Evolutionary conservation across 2,113 vertebrate genomes (phyloP).

Genomic region (Mus spicilegus): DNA sequence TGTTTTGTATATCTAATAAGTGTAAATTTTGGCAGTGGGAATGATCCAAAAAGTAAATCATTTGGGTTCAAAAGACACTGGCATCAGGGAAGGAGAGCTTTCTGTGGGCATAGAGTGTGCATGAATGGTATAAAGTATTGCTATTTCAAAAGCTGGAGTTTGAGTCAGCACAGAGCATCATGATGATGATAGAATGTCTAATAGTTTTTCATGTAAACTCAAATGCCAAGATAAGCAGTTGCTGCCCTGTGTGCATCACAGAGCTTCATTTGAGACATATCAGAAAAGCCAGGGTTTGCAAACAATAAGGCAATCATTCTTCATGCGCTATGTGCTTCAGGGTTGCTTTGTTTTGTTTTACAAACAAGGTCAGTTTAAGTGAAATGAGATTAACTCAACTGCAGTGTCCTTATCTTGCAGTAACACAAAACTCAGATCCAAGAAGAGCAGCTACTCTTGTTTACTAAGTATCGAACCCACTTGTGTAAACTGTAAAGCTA

Average conservation of each 20-base stretch:
- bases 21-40: not conserved
- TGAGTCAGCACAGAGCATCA: conserved; percentile 37
- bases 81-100: not conserved
- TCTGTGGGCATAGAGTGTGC: not conserved
- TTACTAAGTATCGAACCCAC: conserved; percentile 34
- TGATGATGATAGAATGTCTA: conserved; percentile 56
- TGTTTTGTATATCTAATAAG: conserved; percentile 15
- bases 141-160: conserved; percentile 58
- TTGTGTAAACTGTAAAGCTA: conserved; percentile 46
- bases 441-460: conserved; percentile 55
- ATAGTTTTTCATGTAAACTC: conserved; percentile 42
- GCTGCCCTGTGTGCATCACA: conserved; percentile 9
- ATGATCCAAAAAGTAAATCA: not conserved
- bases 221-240: conserved; percentile 65
- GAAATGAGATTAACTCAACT: conserved; percentile 73
- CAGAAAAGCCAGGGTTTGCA: conserved; percentile 54
- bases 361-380: conserved; percentile 72
- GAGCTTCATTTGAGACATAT: conserved; percentile 37
- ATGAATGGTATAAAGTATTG: not conserved
- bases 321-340: conserved; percentile 40
- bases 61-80: not conserved
- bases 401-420: conserved; percentile 61
- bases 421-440: conserved; percentile 59
- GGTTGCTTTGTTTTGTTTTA: not conserved
- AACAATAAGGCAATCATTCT: conserved; percentile 55